phyloP scores from a whole-genome alignment of 2,113 vertebrate species.

The Vicugna pacos region DNA sequence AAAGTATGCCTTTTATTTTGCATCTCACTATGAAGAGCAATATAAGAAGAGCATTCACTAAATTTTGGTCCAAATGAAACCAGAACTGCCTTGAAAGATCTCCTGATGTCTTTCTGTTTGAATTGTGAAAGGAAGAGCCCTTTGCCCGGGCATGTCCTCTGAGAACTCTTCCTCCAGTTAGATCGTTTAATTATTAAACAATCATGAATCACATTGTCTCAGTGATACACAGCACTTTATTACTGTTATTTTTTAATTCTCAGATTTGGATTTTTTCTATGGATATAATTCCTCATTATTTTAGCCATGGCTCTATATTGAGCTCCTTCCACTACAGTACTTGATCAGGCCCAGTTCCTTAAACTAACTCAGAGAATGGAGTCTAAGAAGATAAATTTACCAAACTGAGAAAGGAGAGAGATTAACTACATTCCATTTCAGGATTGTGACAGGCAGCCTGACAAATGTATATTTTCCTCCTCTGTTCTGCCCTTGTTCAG shows the following conservation, averaged over 20 bases:
- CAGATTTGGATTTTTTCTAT: slow-evolving; percentile 62
- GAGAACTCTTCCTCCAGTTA: slow-evolving; percentile 49
- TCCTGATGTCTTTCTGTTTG: slow-evolving; percentile 25
- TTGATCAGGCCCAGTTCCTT: slow-evolving; percentile 36
- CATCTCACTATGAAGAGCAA: slow-evolving; percentile 72
- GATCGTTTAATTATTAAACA: slow-evolving; percentile 59
- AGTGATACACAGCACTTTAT: neutral
- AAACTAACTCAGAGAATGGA: slow-evolving; percentile 41
- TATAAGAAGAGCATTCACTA: slow-evolving; percentile 58
- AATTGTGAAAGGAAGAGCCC: slow-evolving; percentile 47
- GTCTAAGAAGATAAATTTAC: slow-evolving; percentile 45
- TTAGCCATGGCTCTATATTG: neutral
- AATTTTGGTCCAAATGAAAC: slow-evolving; percentile 53
- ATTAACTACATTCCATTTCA: slow-evolving; percentile 66
- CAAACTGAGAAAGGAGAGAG: neutral
- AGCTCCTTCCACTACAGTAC: neutral
- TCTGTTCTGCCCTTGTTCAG: slow-evolving; percentile 59
- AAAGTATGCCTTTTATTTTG: slow-evolving; percentile 73
- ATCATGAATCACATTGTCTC: slow-evolving; percentile 38
- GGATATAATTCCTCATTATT: neutral
- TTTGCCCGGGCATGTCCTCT: slow-evolving; percentile 61
- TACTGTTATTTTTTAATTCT: neutral
- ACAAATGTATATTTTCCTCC: slow-evolving; percentile 66
- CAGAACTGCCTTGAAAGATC: slow-evolving; percentile 58
- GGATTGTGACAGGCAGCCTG: slow-evolving; percentile 58